Evolutionary conservation across 2,113 vertebrate genomes (phyloP), one percentile per base, ranked within the genome.

Genomic region (Scalopus aquaticus): DNA sequence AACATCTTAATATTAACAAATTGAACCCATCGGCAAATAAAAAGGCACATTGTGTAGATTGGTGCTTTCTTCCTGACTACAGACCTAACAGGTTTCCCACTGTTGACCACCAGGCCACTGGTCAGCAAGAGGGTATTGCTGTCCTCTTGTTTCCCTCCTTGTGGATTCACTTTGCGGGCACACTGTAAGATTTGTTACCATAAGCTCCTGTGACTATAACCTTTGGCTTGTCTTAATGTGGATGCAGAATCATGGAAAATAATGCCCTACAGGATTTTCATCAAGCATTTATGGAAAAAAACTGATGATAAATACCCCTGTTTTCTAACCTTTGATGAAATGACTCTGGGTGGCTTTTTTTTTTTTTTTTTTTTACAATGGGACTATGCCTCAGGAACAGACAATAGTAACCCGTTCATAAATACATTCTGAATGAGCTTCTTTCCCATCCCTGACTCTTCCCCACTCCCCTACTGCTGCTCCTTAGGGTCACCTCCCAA

Each of bases 121-220:
- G 6, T 64, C 19, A 16, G 30, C 72, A 79, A n/a, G 30, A 56
- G 28, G 10, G 12, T 12, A 0, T 19, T 26, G 46, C 8, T 17
- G 49, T 30, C 9, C 35, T 26, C 6, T 15, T 51, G 22, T n/a
- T 42, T 42, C 24, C 37, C 35, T 8, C 15, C 46, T 9, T 2
- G 3, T 37, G 20, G 35, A 5, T 5, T 13, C 81, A 17, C 35
- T 35, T 35, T 44, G 26, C 32, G 11, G 2, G 9, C 30, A 42
- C 16, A 4, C 4, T 0, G 0, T 28, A 37, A 56, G 70, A 1
- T 70, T 65, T 65, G 30, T 69, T 9, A 42, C 28, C 9, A 1
- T 56, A 26, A 77, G 3, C 30, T 37, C 39, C 44, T 32, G 1
- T 51, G 51, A 12, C 10, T n/a, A 32, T 16, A 88, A n/a, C 8